Base-by-base conservation (phyloP, 1,140 invertebrate species). In the Medauroidea extradentata region DNA sequence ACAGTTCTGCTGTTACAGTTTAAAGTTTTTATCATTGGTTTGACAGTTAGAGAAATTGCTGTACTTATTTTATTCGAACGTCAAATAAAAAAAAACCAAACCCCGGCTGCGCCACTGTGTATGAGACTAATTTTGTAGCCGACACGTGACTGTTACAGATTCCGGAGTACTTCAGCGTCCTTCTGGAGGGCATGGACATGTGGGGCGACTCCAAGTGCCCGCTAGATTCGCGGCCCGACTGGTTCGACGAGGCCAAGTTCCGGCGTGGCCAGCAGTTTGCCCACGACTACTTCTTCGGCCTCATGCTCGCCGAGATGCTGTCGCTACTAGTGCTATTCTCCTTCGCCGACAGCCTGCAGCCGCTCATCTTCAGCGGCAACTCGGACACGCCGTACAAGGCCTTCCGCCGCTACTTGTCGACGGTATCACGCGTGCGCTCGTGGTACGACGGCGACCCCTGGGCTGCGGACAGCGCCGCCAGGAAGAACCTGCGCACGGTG, bases 361-460 rank as follows among this genome's bases (percentile, higher is more conserved):
- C 63, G 1, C 51, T 67, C 1, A 66, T 67, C 16, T 67, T 62
- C 49, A 62, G 55, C 5, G 27, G 59, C 3, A 66, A 66, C 24
- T 65, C 65, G 5, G 60, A 67, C 38, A 67, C 59, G 14, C 49
- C 62, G 2, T 61, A 43, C 54, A 60, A 60, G 25, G 67, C 76
- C 1, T 70, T 75, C 23, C 58, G 60, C 7, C 64, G 77, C 8
- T 79, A 79, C 48, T 46, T 77, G 16, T 65, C 61, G 7, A 79
- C 78, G 4, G 57, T 71, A 4, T 39, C 63, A 1, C 68, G 76
- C 46, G 67, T 78, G 1, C 59, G 68, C 13, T 39, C 60, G 1
- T 79, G 78, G 78, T 75, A 72, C 52, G 59, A 64, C 16, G 72
- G 68, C 2, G 67, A 74, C 46, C 60, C 73, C 7, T 75, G 67